A percentile compares a stretch with the other conserved stretches of the same genome.
phyloP scores from a whole-genome alignment of 2,888 invertebrate species.

The Sceliomorpha sp. region DNA sequence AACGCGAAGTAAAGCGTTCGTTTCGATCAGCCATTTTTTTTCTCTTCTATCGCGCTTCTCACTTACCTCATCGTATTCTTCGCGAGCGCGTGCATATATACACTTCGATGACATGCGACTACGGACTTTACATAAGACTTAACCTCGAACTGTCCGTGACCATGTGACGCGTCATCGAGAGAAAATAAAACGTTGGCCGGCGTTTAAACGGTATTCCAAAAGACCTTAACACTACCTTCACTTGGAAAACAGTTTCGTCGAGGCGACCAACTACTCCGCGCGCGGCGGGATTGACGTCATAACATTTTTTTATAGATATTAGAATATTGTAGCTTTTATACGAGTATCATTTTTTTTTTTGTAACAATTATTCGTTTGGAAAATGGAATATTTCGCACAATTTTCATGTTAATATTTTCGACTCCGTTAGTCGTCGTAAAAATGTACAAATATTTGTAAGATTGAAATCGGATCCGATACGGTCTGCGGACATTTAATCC shows the following conservation, averaged over 20 bases:
- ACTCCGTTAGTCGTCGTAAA: too few relatives aligned
- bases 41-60: constrained; percentile 27
- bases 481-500: too few relatives aligned
- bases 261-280: neutral
- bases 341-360: too few relatives aligned
- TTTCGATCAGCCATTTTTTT: constrained; percentile 28
- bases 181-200: constrained; percentile 46
- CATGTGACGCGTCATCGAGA: constrained; percentile 46
- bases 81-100: constrained; percentile 35
- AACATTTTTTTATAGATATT: too few relatives aligned
- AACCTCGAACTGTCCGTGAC: constrained; percentile 55
- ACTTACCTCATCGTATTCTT: constrained; percentile 34
- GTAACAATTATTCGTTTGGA: too few relatives aligned
- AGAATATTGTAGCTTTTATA: too few relatives aligned
- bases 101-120: constrained; percentile 51
- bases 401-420: too few relatives aligned
- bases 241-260: constrained; percentile 19
- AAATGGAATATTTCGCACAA: too few relatives aligned
- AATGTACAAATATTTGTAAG: too few relatives aligned
- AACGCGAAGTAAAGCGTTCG: constrained; percentile 30
- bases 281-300: too few relatives aligned
- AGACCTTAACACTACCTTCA: constrained; percentile 16
- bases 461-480: too few relatives aligned
- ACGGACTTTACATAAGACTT: constrained; percentile 54
- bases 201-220: constrained; percentile 33